A percentile compares a stretch with the other conserved stretches of the same genome.
Evolutionary conservation across 53 echinoderm and acorn worm species (phyloP).

Genomic region (Zoroaster sp.): DNA sequence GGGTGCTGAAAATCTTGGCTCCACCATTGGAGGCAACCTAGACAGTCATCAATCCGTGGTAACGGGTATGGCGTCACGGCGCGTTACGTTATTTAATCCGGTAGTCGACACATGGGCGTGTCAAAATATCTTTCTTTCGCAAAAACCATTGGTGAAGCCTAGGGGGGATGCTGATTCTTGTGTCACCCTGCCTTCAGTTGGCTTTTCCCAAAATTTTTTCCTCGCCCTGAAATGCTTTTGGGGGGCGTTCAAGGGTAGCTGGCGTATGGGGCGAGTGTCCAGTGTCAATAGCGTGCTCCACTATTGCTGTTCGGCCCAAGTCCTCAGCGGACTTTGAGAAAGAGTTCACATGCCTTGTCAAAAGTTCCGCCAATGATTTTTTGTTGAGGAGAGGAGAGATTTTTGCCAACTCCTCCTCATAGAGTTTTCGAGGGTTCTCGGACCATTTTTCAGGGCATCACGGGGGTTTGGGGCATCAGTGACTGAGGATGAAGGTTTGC

Average conservation of each 20-base stretch:
- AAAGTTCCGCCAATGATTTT: background rate
- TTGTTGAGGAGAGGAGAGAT: background rate
- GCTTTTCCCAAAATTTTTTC: constrained; percentile 51
- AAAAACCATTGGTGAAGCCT: no score
- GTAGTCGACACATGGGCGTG: constrained; percentile 65
- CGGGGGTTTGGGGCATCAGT: background rate
- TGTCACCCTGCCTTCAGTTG: constrained; percentile 66
- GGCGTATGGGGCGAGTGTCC: constrained; percentile 55
- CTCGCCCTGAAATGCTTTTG: constrained; percentile 61
- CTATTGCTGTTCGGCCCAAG: constrained; percentile 44
- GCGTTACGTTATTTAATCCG: constrained; percentile 62
- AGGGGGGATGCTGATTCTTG: constrained; percentile 51
- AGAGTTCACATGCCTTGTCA: background rate
- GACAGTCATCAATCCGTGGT: constrained; percentile 59
- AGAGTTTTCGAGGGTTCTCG: constrained; percentile 19
- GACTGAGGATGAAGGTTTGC: background rate
- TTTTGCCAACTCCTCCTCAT: background rate
- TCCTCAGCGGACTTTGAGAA: constrained; percentile 62
- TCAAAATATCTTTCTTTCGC: constrained; percentile 54
- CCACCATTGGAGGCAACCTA: constrained; percentile 62
- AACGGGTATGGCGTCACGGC: constrained; percentile 62
- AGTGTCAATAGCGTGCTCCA: constrained; percentile 62
- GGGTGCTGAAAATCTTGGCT: constrained; percentile 60
- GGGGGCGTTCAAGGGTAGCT: constrained; percentile 54
- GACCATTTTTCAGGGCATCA: constrained; percentile 15